These are phyloP conservation scores for Schlechtendalia chinensis DNA, from an alignment of 1,140 invertebrate genomes.

Conservation along the genomic window DNA sequence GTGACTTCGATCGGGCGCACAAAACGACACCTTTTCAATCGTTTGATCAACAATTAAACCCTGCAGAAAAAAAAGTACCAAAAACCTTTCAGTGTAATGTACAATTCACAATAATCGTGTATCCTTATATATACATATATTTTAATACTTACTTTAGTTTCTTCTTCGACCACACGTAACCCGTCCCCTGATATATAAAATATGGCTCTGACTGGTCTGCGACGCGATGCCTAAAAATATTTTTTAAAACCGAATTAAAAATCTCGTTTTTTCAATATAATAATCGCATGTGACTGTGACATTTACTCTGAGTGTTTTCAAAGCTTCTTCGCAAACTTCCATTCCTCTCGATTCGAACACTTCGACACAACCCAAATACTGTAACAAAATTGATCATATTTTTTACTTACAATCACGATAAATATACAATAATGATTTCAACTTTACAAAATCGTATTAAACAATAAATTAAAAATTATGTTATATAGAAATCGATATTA, in stretches of 20 bases:
- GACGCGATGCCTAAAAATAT: constrained; percentile 75
- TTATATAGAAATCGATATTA: too few relatives aligned
- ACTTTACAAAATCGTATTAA: too few relatives aligned
- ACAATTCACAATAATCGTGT: constrained; percentile 18
- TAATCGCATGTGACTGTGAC: too few relatives aligned
- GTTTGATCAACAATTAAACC: constrained; percentile 99
- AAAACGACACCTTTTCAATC: constrained; percentile 99
- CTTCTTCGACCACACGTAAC: constrained; percentile 95
- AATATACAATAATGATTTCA: too few relatives aligned
- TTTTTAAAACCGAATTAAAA: constrained; percentile 49
- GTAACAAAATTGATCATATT: constrained; percentile 57
- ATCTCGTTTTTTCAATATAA: neutral
- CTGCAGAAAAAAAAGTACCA: too few relatives aligned
- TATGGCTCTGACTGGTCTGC: constrained; percentile 82
- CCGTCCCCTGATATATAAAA: constrained; percentile 97
- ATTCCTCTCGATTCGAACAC: constrained; percentile 98
- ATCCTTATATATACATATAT: neutral
- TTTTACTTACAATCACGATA: neutral
- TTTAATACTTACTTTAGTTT: constrained; percentile 74
- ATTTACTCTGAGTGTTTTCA: constrained; percentile 85
- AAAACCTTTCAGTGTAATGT: too few relatives aligned
- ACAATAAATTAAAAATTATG: too few relatives aligned
- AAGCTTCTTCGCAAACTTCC: constrained; percentile 98
- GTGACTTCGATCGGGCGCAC: constrained; percentile 97
- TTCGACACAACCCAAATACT: constrained; percentile 98